These are phyloP conservation scores for Lepetodrilus schrolli DNA, from an alignment of 2,888 invertebrate species.

Conservation along the genomic window DNA sequence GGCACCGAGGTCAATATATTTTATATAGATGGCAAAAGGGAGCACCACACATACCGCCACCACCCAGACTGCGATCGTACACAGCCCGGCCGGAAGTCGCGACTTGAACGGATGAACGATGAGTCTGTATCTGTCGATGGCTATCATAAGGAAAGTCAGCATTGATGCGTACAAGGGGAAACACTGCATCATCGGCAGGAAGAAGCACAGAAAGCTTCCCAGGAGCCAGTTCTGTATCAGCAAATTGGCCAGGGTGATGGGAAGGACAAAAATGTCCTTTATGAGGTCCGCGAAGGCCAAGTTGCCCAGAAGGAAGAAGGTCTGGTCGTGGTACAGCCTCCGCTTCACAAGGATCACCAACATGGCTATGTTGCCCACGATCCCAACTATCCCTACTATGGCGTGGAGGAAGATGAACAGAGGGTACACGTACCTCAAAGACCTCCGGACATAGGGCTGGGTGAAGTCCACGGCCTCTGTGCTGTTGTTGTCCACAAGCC, in stretches of 20 bases:
- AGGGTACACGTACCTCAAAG: conserved; percentile 78
- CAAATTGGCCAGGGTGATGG: conserved; percentile 82
- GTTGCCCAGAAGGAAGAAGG: conserved; percentile 82
- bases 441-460: conserved; percentile 80
- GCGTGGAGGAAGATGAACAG: conserved; percentile 81
- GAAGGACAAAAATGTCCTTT: conserved; percentile 82
- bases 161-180: conserved; percentile 83
- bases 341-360: conserved; percentile 76
- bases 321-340: conserved; percentile 80
- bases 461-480: conserved; percentile 78
- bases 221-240: conserved; percentile 85
- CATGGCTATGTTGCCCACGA: conserved; percentile 80
- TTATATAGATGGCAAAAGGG: conserved; percentile 84
- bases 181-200: conserved; percentile 85
- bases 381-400: conserved; percentile 77
- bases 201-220: conserved; percentile 83
- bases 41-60: conserved; percentile 83
- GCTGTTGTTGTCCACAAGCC: conserved; percentile 42
- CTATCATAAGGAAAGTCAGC: conserved; percentile 82
- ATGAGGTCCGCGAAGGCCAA: conserved; percentile 82
- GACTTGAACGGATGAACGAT: conserved; percentile 81
- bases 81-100: conserved; percentile 81
- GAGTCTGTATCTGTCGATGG: conserved; percentile 82
- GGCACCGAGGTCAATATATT: conserved; percentile 83
- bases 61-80: conserved; percentile 83